These are phyloP conservation scores for Schizopygopsis pylzovi DNA, from an alignment of 2,797 vertebrate species.

Conservation along the genomic window DNA sequence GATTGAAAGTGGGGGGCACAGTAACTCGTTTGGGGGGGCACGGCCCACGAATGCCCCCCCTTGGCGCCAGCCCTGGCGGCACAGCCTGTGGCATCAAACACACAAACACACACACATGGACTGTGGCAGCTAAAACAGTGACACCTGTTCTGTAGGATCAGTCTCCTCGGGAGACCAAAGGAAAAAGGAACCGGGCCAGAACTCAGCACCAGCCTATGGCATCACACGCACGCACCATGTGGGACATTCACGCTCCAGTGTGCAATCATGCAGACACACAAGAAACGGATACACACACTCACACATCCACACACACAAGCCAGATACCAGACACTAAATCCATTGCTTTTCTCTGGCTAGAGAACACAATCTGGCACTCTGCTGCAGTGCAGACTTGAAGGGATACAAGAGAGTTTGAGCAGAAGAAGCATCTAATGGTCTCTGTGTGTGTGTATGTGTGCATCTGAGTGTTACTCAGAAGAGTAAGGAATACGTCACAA, in stretches of 20 bases:
- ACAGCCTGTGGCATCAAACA: conserved; percentile 32
- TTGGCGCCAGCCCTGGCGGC: neutral
- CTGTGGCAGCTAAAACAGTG: conserved; percentile 59
- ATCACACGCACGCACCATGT: conserved; percentile 53
- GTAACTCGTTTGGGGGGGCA: no score
- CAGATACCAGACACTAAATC: conserved; percentile 53
- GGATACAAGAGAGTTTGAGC: conserved; percentile 32
- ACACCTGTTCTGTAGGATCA: conserved; percentile 64
- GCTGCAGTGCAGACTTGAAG: conserved; percentile 41
- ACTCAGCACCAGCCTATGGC: conserved; percentile 46
- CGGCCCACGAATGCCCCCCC: no score
- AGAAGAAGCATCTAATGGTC: conserved; percentile 15
- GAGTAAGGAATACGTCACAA: neutral
- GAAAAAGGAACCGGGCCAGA: conserved; percentile 37
- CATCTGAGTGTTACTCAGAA: conserved; percentile 23
- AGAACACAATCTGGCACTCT: conserved; percentile 55
- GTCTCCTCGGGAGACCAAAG: conserved; percentile 50
- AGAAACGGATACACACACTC: conserved; percentile 42
- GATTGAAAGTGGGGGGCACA: no score
- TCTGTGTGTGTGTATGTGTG: conserved; percentile 39
- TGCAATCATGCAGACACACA: conserved; percentile 54
- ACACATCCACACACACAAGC: conserved; percentile 44
- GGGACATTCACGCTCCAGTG: conserved; percentile 49
- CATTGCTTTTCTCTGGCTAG: conserved; percentile 43
- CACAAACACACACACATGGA: conserved; percentile 21